Conservation (phyloP, 2,888 invertebrate genomes). For the Frankliniella fusca region DNA sequence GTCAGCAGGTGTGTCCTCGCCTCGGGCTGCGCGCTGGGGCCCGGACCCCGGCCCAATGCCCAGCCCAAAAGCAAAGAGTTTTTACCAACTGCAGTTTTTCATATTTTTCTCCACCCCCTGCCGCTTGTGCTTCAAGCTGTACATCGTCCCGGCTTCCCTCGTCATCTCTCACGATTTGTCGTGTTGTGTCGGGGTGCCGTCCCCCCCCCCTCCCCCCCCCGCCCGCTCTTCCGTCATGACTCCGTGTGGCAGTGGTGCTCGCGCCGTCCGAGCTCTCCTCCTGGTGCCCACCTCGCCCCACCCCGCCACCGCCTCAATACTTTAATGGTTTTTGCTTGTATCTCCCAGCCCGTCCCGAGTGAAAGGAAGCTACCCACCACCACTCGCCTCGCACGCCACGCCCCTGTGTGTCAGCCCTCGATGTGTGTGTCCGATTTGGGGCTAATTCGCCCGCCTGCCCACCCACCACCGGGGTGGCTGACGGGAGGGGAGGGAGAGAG, state of each 20-base stretch:
- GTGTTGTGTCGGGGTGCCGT: neutral
- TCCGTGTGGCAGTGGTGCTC: neutral
- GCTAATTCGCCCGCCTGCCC: conserved; percentile 10
- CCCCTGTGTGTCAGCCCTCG: neutral
- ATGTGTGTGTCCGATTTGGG: neutral
- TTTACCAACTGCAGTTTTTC: conserved; percentile 6
- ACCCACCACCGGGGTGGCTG: neutral
- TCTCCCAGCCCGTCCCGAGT: neutral
- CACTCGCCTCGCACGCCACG: too few relatives aligned
- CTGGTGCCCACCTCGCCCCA: too few relatives aligned
- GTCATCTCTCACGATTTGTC: neutral
- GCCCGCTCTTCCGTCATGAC: neutral
- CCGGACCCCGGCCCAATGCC: too few relatives aligned
- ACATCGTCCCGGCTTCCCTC: too few relatives aligned
- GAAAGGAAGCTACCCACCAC: neutral
- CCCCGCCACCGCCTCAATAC: neutral
- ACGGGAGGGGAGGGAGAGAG: too few relatives aligned
- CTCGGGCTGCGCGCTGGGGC: neutral
- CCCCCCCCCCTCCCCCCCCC: neutral
- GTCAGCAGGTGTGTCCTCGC: conserved; percentile 6
- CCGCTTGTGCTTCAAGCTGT: too few relatives aligned
- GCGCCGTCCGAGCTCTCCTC: neutral
- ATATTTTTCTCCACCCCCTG: neutral
- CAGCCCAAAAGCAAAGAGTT: neutral
- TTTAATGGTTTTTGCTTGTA: conserved; percentile 10